phyloP scores from a whole-genome alignment of 2,797 vertebrate genomes.

The Sebastes trivittatus region DNA sequence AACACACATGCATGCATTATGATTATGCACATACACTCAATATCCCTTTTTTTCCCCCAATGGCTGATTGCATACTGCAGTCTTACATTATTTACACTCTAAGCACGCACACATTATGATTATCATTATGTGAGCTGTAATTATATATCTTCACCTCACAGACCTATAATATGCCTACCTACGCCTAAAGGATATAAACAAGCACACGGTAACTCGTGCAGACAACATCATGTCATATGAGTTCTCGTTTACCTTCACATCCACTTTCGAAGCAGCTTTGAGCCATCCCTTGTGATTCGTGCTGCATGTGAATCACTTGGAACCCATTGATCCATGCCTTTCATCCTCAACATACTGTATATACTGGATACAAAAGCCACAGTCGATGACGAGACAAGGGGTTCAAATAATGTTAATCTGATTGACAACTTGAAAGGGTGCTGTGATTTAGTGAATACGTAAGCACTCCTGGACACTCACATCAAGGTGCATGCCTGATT shows the following conservation, averaged over 20 bases:
- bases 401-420: slow-evolving; percentile 36
- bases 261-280: slow-evolving; percentile 7
- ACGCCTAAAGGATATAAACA: background rate
- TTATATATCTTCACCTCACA: background rate
- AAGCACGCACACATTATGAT: background rate
- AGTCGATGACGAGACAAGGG: slow-evolving; percentile 17
- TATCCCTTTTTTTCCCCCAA: background rate
- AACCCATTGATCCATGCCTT: slow-evolving; percentile 27
- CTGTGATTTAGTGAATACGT: slow-evolving; percentile 38
- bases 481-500: slow-evolving; percentile 5
- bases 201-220: background rate
- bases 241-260: slow-evolving; percentile 2
- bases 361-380: background rate
- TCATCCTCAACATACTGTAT: slow-evolving; percentile 28
- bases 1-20: background rate
- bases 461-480: slow-evolving; percentile 7
- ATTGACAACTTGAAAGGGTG: slow-evolving; percentile 54
- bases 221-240: background rate
- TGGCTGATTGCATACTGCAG: background rate
- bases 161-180: background rate
- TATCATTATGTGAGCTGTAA: background rate
- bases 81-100: background rate
- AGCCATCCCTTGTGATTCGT: slow-evolving; percentile 1
- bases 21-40: background rate
- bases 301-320: slow-evolving; percentile 8